Percentiles rank a stretch among this genome's conserved stretches.
Evolutionary conservation across 2,888 invertebrate species (phyloP).

Genomic region (Melitaea athalia): DNA sequence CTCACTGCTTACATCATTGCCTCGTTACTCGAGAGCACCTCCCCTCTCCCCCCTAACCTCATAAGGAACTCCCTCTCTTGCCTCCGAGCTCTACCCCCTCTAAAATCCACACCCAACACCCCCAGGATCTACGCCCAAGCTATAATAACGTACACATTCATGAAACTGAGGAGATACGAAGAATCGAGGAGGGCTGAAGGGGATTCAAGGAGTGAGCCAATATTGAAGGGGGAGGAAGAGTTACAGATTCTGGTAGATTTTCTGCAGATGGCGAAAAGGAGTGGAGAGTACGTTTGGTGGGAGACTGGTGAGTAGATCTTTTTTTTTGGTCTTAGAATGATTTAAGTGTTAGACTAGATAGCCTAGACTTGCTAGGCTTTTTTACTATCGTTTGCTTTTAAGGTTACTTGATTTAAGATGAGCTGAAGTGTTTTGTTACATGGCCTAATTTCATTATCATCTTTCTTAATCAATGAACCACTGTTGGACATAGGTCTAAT

Average conservation of each 20-base stretch:
- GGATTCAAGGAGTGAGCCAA: constrained; percentile 46
- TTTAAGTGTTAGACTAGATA: background rate
- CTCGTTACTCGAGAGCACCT: constrained; percentile 82
- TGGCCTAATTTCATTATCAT: too few species aligned
- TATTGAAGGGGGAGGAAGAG: constrained; percentile 59
- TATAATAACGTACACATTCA: constrained; percentile 61
- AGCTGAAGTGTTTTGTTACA: too few species aligned
- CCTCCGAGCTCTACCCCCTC: constrained; percentile 69
- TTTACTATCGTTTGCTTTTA: too few species aligned
- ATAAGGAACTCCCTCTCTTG: constrained; percentile 84
- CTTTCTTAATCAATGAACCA: too few species aligned
- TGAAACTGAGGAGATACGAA: constrained; percentile 56
- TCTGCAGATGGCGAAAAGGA: constrained; percentile 59
- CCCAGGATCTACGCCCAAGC: constrained; percentile 62
- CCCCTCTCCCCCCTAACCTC: constrained; percentile 69
- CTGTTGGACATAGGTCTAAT: too few species aligned
- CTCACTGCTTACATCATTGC: constrained; percentile 87
- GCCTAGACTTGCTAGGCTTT: too few species aligned
- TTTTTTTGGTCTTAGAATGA: background rate
- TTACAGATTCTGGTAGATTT: constrained; percentile 56
- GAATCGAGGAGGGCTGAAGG: constrained; percentile 51
- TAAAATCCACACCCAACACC: constrained; percentile 50
- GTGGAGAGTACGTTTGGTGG: constrained; percentile 90
- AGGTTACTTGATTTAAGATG: too few species aligned
- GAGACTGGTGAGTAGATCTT: constrained; percentile 79